A percentile compares a stretch with the other conserved stretches of the same genome.
Conservation (phyloP, 2,113 vertebrate genomes). For the Phoenicopterus ruber region DNA sequence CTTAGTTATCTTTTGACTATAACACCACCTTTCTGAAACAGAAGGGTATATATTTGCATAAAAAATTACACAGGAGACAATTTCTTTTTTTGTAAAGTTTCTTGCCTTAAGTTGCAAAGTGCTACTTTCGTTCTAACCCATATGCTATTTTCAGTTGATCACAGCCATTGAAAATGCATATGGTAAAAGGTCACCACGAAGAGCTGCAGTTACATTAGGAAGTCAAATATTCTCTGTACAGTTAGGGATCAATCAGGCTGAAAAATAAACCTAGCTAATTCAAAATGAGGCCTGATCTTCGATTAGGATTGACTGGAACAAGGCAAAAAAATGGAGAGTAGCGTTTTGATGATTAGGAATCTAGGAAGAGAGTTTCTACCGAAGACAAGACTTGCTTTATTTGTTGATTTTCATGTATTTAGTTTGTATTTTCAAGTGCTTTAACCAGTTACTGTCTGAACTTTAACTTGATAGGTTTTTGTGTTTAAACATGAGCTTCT, state of each 20-base stretch:
- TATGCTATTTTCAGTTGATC: background rate
- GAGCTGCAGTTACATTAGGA: background rate
- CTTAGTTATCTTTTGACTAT: background rate
- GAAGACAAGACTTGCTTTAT: background rate
- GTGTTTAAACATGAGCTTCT: background rate
- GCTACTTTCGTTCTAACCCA: background rate
- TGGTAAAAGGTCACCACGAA: background rate
- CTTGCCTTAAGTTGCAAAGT: background rate
- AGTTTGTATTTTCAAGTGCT: background rate
- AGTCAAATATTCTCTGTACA: background rate
- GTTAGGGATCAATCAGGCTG: background rate
- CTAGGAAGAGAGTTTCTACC: background rate
- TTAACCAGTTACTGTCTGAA: background rate
- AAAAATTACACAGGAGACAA: background rate
- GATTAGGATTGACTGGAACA: background rate
- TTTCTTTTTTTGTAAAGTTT: background rate
- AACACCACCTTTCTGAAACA: background rate
- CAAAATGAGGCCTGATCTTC: background rate
- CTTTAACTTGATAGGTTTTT: background rate
- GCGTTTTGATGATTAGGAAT: background rate
- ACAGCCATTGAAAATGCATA: background rate
- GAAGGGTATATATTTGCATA: background rate
- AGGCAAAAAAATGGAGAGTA: rapidly evolving
- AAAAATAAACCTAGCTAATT: background rate
- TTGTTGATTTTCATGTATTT: background rate